These are phyloP conservation scores for Drosophila tsacasi DNA, from an alignment of 1,140 invertebrate genomes.

Conservation along the genomic window DNA sequence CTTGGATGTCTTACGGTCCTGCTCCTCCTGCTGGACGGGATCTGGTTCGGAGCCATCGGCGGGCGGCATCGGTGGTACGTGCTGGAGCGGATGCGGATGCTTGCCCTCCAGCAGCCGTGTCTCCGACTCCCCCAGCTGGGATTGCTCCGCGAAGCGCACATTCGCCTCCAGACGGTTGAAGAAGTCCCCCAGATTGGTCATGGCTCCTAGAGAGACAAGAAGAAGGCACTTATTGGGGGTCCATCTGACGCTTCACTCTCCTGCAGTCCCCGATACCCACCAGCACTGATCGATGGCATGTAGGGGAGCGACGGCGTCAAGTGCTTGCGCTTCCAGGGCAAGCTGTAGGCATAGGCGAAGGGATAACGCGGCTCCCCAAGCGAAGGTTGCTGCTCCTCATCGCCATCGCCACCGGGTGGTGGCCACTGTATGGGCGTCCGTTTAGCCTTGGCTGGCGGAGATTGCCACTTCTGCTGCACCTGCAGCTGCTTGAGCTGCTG, in stretches of 20 bases:
- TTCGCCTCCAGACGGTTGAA: conserved; percentile 78
- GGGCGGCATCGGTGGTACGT: conserved; percentile 3
- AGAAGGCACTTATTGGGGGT: conserved; percentile 15
- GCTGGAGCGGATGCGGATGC: conserved; percentile 56
- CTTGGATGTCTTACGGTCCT: conserved; percentile 44
- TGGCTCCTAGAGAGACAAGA: conserved; percentile 67
- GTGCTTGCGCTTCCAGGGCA: conserved; percentile 45
- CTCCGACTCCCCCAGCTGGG: conserved; percentile 56
- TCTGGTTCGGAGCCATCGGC: conserved; percentile 25
- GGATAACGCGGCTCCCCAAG: conserved; percentile 28
- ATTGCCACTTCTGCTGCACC: conserved; percentile 58
- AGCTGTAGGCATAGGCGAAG: conserved; percentile 24
- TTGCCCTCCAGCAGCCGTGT: conserved; percentile 67
- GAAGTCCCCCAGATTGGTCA: conserved; percentile 82
- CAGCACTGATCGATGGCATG: conserved; percentile 74
- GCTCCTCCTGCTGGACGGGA: conserved; percentile 28
- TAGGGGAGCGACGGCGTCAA: conserved; percentile 27
- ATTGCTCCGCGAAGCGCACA: conserved; percentile 73
- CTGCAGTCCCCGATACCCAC: conserved; percentile 37
- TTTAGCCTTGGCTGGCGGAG: conserved; percentile 58
- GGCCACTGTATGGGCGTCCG: conserved; percentile 24
- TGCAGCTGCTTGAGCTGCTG: conserved; percentile 50
- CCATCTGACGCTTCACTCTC: too few species aligned
- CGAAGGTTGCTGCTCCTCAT: conserved; percentile 5
- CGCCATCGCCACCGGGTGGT: not conserved